Base-by-base conservation (phyloP, 2,797 vertebrate genomes). In the Thripadectes ignobilis region DNA sequence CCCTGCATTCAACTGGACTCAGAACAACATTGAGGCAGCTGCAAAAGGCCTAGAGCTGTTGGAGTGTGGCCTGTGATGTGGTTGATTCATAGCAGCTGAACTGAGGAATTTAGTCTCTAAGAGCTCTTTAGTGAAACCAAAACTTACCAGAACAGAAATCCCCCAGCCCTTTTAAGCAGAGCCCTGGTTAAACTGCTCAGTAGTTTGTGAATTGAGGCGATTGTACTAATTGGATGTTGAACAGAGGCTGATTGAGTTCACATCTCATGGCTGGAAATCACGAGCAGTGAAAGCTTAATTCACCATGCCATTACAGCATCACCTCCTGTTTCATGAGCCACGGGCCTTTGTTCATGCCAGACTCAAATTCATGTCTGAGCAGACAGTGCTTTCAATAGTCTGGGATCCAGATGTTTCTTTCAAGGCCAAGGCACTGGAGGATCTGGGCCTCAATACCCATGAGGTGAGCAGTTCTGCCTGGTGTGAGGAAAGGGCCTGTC, bases 101-200 rank as follows among this genome's bases (percentile, higher is more conserved):
- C n/a, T 49, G 59, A 85, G 77, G 67, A 84, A 24, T 85, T 85
- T 82, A 84, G 26, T 86, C 51, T 72, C 51, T 69, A 65, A 77
- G 68, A 85, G 29, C 32, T 67, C 55, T 81, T 88, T 41, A 72
- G 73, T 72, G 69, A 88, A 96, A 75, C 58, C 58, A 80, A 88
- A 91, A 72, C 36, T 90, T 34, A 43, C 34, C 54, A 67, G 46
- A 75, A 80, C 22, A 78, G 73, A 92, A 88, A 51, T 72, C 34
- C 75, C 38, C 23, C 49, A 52, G 54, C 65, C 30, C 39, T 79
- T 89, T 86, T 58, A 83, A 81, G 73, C 38, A 59, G 82, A 84
- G 29, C 72, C 43, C 51, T 65, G 49, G 69, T 85, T 78, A 73
- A 95, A 86, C 38, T 55, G 39, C 83, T 86, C 39, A 69, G 81